Conservation (phyloP, 2,113 vertebrate genomes). For the Rallus limicola region DNA sequence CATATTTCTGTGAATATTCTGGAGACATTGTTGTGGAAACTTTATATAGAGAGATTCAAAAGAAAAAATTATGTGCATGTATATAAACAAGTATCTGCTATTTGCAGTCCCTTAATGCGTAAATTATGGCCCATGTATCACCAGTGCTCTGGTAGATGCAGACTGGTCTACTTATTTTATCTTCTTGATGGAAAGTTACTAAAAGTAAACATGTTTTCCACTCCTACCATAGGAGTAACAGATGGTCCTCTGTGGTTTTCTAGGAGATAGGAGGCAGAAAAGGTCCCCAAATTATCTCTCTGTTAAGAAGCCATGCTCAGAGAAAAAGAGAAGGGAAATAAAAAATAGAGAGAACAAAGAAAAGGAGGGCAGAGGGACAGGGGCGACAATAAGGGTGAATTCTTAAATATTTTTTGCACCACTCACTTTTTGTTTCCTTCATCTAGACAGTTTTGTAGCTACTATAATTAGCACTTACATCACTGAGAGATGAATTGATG, state of each 20-base stretch:
- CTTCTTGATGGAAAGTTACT: slow-evolving; percentile 27
- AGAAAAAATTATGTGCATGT: neutral
- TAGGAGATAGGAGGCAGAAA: slow-evolving; percentile 30
- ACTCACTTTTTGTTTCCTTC: neutral
- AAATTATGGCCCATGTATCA: neutral
- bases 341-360: neutral
- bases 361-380: neutral
- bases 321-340: neutral
- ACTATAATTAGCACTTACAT: neutral
- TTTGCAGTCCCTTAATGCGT: neutral
- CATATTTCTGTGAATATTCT: neutral
- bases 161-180: slow-evolving; percentile 8
- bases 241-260: slow-evolving; percentile 37
- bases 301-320: neutral
- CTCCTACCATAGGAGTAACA: slow-evolving; percentile 42
- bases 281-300: neutral
- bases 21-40: neutral
- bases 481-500: neutral
- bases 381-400: neutral
- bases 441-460: neutral
- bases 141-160: neutral
- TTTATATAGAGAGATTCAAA: neutral
- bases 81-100: neutral
- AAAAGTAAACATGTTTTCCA: slow-evolving; percentile 44
- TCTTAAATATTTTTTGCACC: neutral